phyloP scores from a whole-genome alignment of 2,797 vertebrate species.

The Eupleurogrammus muticus region DNA sequence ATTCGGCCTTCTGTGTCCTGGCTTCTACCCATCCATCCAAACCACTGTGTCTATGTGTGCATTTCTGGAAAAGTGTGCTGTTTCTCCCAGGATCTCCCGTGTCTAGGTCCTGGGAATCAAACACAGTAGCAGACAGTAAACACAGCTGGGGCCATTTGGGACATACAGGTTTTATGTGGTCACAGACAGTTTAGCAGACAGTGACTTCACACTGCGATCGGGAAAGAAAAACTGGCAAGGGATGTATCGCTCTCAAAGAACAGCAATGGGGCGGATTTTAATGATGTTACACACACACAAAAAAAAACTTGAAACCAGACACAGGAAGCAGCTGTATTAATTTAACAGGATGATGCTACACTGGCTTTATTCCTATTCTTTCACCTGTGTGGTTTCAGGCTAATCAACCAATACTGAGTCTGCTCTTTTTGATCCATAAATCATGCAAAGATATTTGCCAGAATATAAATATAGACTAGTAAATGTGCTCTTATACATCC shows the following conservation, averaged over 20 bases:
- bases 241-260: background rate
- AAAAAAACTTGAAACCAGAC: background rate
- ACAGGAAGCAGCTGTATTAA: background rate
- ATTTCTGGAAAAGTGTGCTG: slow-evolving; percentile 17
- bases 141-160: slow-evolving; percentile 53
- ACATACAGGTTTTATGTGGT: slow-evolving; percentile 42
- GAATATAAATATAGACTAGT: background rate
- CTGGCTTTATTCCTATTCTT: background rate
- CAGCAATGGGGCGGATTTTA: background rate
- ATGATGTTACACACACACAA: background rate
- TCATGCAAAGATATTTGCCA: background rate
- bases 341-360: background rate
- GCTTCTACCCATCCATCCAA: slow-evolving; percentile 20
- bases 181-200: slow-evolving; percentile 17
- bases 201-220: background rate
- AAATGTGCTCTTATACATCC: background rate
- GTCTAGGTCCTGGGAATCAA: slow-evolving; percentile 70
- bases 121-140: slow-evolving; percentile 61
- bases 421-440: background rate
- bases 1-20: slow-evolving; percentile 32
- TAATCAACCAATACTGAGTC: background rate
- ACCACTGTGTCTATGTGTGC: background rate
- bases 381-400: background rate
- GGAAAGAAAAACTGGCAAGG: background rate
- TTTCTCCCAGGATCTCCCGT: slow-evolving; percentile 63